These are phyloP conservation scores for Tragelaphus buxtoni DNA, from an alignment of 2,113 vertebrate genomes.

Conservation along the genomic window DNA sequence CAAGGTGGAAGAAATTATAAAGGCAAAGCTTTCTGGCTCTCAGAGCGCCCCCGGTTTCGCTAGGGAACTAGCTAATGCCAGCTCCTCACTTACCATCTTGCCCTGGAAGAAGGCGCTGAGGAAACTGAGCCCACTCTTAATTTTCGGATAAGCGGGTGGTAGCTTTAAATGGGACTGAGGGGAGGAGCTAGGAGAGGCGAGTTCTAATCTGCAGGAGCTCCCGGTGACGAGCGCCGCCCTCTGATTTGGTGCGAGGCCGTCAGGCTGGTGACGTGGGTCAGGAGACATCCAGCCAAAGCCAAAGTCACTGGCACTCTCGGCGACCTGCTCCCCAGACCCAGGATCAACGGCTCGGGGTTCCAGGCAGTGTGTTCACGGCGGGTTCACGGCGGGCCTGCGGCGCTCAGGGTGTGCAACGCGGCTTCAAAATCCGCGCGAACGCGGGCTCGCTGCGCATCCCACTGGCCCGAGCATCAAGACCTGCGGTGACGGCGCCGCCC, in stretches of 20 bases:
- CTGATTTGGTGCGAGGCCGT: slow-evolving; percentile 84
- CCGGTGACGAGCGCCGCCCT: slow-evolving; percentile 78
- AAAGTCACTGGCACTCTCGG: slow-evolving; percentile 61
- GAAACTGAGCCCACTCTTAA: slow-evolving; percentile 65
- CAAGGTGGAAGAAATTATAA: background rate
- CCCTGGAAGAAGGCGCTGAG: slow-evolving; percentile 69
- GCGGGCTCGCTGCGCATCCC: background rate
- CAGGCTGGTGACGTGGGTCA: slow-evolving; percentile 81
- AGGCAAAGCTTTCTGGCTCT: slow-evolving; percentile 10
- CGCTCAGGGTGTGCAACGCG: background rate
- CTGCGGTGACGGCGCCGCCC: background rate
- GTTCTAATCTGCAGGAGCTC: slow-evolving; percentile 82
- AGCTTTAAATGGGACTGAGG: slow-evolving; percentile 80
- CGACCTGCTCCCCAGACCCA: slow-evolving; percentile 42
- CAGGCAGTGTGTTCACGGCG: too few species aligned
- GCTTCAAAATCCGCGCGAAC: background rate
- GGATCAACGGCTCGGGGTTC: background rate
- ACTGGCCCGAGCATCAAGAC: background rate
- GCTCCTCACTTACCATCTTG: slow-evolving; percentile 85
- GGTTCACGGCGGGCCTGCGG: background rate
- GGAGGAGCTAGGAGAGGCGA: slow-evolving; percentile 78
- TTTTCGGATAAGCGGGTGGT: slow-evolving; percentile 78
- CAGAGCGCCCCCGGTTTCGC: background rate
- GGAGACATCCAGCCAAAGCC: slow-evolving; percentile 69
- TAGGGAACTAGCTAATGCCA: background rate